Base-by-base conservation (phyloP, 1,140 invertebrate species). In the Leptopilina clavipes region DNA sequence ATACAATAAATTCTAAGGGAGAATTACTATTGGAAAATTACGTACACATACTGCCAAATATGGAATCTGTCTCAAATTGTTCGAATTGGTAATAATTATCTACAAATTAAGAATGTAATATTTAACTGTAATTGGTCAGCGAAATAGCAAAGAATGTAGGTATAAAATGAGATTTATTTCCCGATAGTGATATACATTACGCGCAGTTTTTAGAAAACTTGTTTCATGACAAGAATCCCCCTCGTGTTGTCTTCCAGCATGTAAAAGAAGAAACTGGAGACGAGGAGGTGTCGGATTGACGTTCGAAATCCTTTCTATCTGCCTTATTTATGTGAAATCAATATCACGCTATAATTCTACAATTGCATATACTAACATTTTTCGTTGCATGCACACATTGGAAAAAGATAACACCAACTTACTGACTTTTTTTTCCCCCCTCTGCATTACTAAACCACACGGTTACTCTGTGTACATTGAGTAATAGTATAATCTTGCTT, bases 341-440 rank as follows among this genome's bases (percentile, higher is more conserved):
- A 52, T 52, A 52, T 52, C 48, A n/a, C 14, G 8, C 48, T 52
- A 17, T 52, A 65, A 65, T 65, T 65, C 56, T 65, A 31, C 56
- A 31, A 65, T 11, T 31, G 22, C 22, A 65, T 65, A n/a, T n/a
- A 65, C 22, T 14, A 31, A 31, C 22, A 65, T 65, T 65, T 31
- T 17, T 65, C 22, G 22, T 31, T 65, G 22, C 25, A 31, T 65
- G 11, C 22, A 65, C 25, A 65, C 25, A 65, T 65, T 22, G 56
- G 12, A 31, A 65, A 65, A 65, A 65, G 25, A 65, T 65, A 65
- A 37, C n/a, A 31, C 73, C 70, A 78, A 76, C 75, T 78, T 71
- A 72, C 43, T 70, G 9, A 22, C 43, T 74, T 56, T 52, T 10
- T 52, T 17, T 54, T 74, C 31, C 40, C 45, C 72, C 72, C 40